A percentile compares a stretch with the other conserved stretches of the same genome.
phyloP scores from a whole-genome alignment of 1,140 invertebrate species.

The Rhagoletis zephyria region DNA sequence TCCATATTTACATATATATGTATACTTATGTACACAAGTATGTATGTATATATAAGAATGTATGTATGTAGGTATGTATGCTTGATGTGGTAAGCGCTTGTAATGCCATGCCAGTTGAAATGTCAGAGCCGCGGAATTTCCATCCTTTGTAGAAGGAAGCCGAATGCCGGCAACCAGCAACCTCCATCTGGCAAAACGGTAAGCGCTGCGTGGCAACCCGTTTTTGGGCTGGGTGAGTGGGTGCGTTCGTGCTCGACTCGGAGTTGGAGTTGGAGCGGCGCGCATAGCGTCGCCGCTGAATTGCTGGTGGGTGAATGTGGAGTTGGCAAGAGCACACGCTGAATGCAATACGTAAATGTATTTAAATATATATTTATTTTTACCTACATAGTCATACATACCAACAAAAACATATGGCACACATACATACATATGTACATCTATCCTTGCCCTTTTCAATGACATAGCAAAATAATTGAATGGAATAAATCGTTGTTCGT shows the following conservation, averaged over 20 bases:
- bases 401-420: no score
- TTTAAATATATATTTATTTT: neutral
- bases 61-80: neutral
- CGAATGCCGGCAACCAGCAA: neutral
- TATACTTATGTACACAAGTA: neutral
- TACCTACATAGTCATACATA: neutral
- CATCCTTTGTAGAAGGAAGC: neutral
- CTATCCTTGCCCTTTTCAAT: neutral
- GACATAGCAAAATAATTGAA: constrained; percentile 15
- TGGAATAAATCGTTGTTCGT: constrained; percentile 33
- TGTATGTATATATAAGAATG: neutral
- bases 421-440: neutral
- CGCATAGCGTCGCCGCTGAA: neutral
- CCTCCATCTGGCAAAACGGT: neutral
- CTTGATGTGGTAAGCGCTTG: neutral
- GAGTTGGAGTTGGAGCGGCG: neutral
- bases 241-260: neutral
- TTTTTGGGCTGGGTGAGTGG: neutral
- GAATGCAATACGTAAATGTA: neutral
- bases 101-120: neutral
- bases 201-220: neutral
- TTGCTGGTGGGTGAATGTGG: neutral
- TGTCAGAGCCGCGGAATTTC: neutral
- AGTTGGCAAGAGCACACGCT: no score
- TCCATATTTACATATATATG: no score